Evolutionary conservation across 2,888 invertebrate species (phyloP).

Genomic region (Cyaniris semiargus): DNA sequence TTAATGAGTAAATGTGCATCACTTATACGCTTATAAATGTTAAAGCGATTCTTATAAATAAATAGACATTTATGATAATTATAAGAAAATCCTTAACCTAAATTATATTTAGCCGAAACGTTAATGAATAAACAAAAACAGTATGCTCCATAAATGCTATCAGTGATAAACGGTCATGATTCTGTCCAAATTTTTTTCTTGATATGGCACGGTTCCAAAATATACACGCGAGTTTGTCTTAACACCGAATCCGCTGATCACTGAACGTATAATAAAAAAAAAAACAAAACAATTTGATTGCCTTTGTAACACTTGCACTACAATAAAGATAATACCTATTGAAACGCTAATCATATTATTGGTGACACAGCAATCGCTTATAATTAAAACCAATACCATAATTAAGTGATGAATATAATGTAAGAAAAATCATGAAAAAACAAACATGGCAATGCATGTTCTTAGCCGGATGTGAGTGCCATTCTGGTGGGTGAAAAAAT

Average conservation of each 20-base stretch:
- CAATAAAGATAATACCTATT: slow-evolving; percentile 54
- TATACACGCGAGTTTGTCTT: slow-evolving; percentile 42
- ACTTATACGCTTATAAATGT: slow-evolving; percentile 67
- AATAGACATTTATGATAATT: slow-evolving; percentile 74
- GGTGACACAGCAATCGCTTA: slow-evolving; percentile 79
- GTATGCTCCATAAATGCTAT: slow-evolving; percentile 45
- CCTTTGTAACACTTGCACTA: slow-evolving; percentile 56
- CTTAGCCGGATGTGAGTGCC: slow-evolving; percentile 57
- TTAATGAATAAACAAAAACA: slow-evolving; percentile 43
- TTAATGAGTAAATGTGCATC: slow-evolving; percentile 72
- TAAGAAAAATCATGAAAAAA: slow-evolving; percentile 60
- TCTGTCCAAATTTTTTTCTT: slow-evolving; percentile 45
- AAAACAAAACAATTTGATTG: slow-evolving; percentile 46
- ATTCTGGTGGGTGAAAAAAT: slow-evolving; percentile 77
- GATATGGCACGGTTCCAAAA: slow-evolving; percentile 52
- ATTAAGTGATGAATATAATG: slow-evolving; percentile 60
- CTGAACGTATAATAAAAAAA: slow-evolving; percentile 51
- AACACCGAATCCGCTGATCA: slow-evolving; percentile 56
- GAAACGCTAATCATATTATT: slow-evolving; percentile 76
- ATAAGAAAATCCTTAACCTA: slow-evolving; percentile 69
- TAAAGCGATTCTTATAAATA: slow-evolving; percentile 72
- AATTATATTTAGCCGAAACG: slow-evolving; percentile 61
- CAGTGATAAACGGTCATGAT: slow-evolving; percentile 60
- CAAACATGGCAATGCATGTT: slow-evolving; percentile 62
- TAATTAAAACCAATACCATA: slow-evolving; percentile 64